Evolutionary conservation across 2,113 vertebrate species (phyloP).

Genomic region (Aptenodytes forsteri): DNA sequence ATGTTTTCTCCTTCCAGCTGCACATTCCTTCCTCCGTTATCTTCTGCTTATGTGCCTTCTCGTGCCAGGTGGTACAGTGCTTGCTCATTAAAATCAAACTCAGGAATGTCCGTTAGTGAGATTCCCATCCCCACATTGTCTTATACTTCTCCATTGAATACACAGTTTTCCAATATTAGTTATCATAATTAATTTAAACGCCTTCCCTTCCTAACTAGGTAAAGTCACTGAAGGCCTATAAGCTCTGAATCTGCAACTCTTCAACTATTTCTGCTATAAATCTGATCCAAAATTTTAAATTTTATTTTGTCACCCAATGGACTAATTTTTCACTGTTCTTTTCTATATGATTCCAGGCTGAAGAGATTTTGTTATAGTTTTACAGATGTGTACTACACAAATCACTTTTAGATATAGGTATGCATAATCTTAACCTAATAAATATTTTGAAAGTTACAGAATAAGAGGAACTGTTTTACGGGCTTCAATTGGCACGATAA

Average conservation of each 20-base stretch:
- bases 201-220: background rate
- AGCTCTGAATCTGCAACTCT: background rate
- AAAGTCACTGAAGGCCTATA: background rate
- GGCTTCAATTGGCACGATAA: background rate
- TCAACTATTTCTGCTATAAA: background rate
- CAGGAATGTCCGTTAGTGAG: too few relatives aligned
- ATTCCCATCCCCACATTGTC: too few relatives aligned
- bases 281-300: background rate
- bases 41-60: too few relatives aligned
- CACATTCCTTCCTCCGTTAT: too few relatives aligned
- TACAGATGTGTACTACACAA: background rate
- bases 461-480: background rate
- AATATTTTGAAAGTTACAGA: background rate
- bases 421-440: background rate
- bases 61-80: too few relatives aligned
- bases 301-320: background rate
- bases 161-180: background rate
- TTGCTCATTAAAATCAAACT: too few relatives aligned
- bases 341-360: background rate
- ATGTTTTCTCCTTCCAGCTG: too few relatives aligned
- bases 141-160: background rate
- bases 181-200: background rate
- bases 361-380: background rate
- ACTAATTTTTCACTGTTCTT: background rate
- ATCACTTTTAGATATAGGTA: background rate